phyloP scores from a whole-genome alignment of 2,113 vertebrate species.

The Castor canadensis region DNA sequence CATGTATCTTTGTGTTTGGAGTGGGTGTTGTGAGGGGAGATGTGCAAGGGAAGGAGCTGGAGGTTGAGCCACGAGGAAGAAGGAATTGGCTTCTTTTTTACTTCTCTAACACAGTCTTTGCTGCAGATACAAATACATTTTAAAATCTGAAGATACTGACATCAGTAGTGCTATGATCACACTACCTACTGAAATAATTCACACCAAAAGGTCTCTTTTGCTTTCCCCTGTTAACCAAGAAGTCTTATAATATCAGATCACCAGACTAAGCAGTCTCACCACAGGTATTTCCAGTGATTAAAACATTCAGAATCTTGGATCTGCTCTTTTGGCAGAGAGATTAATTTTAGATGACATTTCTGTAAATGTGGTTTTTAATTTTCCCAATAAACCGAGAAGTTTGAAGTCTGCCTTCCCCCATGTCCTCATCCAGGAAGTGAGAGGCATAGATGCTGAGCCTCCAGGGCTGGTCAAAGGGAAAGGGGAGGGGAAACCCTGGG shows the following conservation, averaged over 20 bases:
- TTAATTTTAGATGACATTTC: slow-evolving; percentile 46
- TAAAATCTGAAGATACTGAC: slow-evolving; percentile 71
- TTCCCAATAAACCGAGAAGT: slow-evolving; percentile 72
- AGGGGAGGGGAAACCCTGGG: slow-evolving; percentile 77
- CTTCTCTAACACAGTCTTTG: slow-evolving; percentile 60
- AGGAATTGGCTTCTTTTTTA: slow-evolving; percentile 53
- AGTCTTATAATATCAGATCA: slow-evolving; percentile 66
- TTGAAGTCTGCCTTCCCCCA: slow-evolving; percentile 78
- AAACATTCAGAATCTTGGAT: slow-evolving; percentile 70
- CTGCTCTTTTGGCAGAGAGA: slow-evolving; percentile 59
- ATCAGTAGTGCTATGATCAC: slow-evolving; percentile 40
- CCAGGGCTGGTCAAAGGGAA: slow-evolving; percentile 61
- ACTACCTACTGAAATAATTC: slow-evolving; percentile 69
- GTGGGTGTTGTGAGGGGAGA: neutral
- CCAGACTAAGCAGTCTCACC: slow-evolving; percentile 31
- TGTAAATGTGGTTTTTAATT: slow-evolving; percentile 31
- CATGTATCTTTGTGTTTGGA: slow-evolving; percentile 58
- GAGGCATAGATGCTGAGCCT: slow-evolving; percentile 72
- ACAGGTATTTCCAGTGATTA: slow-evolving; percentile 65
- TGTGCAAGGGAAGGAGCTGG: slow-evolving; percentile 2
- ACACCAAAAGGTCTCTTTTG: slow-evolving; percentile 67
- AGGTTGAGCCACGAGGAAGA: slow-evolving; percentile 46
- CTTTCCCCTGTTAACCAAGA: slow-evolving; percentile 57
- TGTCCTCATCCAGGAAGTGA: slow-evolving; percentile 68
- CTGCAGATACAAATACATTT: slow-evolving; percentile 77